Conservation (phyloP, 2,113 vertebrate genomes). For the Brachyhypopomus gauderio region DNA sequence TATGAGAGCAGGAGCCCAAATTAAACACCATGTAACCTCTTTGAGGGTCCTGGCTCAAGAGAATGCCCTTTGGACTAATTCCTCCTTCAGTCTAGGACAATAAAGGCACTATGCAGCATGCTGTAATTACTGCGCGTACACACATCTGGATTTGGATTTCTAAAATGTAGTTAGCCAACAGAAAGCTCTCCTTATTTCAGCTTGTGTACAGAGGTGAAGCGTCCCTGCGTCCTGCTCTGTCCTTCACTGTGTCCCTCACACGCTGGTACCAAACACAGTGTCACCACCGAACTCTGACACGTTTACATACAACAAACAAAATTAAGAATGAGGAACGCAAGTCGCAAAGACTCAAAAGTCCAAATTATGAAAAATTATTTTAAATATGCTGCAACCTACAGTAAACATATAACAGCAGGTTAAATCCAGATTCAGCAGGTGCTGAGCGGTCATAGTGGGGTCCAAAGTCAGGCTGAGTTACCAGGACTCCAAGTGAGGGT, state of each 20-base stretch:
- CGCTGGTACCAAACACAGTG: slow-evolving; percentile 9
- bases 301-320: slow-evolving; percentile 30
- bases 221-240: background rate
- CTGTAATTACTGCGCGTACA: slow-evolving; percentile 77
- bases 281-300: background rate
- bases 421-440: background rate
- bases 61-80: slow-evolving; percentile 75
- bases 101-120: slow-evolving; percentile 74
- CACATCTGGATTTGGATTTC: slow-evolving; percentile 77
- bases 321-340: background rate
- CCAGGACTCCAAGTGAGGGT: no score
- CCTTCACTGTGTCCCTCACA: slow-evolving; percentile 3
- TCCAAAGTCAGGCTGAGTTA: no score
- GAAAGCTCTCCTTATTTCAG: slow-evolving; percentile 59
- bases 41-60: slow-evolving; percentile 69
- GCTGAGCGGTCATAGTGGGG: background rate
- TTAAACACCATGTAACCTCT: slow-evolving; percentile 72
- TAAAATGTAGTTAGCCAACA: slow-evolving; percentile 68
- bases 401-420: background rate
- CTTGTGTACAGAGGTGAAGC: slow-evolving; percentile 51
- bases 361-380: background rate
- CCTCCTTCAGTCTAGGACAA: slow-evolving; percentile 73
- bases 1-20: slow-evolving; percentile 79
- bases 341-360: background rate
- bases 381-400: background rate